These are phyloP conservation scores for Drosophila nannoptera DNA, from an alignment of 1,140 invertebrate species.

Conservation along the genomic window DNA sequence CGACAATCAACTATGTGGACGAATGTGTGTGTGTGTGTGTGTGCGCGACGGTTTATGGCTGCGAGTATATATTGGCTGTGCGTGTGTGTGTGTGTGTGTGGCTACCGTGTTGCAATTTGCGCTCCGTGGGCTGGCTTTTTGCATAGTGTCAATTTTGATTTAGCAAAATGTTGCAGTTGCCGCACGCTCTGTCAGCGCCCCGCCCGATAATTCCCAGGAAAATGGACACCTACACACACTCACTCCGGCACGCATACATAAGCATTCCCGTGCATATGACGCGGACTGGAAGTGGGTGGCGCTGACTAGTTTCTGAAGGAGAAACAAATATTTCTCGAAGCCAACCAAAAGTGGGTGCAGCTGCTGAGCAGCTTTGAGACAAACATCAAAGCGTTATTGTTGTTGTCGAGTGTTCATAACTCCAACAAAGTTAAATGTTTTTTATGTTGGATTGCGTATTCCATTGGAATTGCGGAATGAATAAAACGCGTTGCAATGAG, in stretches of 20 bases:
- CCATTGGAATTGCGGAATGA: too few species aligned
- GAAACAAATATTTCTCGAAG: slow-evolving; percentile 55
- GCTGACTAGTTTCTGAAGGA: slow-evolving; percentile 57
- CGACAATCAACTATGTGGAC: slow-evolving; percentile 29
- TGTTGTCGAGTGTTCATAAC: slow-evolving; percentile 8
- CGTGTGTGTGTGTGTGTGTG: slow-evolving; percentile 24
- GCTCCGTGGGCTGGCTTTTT: slow-evolving; percentile 69
- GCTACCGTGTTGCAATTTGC: slow-evolving; percentile 67
- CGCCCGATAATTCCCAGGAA: slow-evolving; percentile 57
- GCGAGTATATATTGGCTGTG: background rate
- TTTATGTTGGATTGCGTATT: slow-evolving; percentile 1
- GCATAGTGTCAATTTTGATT: slow-evolving; percentile 75
- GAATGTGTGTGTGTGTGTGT: slow-evolving; percentile 6
- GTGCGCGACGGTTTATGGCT: slow-evolving; percentile 10
- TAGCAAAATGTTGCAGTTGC: slow-evolving; percentile 63
- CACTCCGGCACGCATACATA: background rate
- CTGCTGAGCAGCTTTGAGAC: slow-evolving; percentile 24
- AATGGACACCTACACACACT: slow-evolving; percentile 48
- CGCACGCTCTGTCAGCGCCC: slow-evolving; percentile 55
- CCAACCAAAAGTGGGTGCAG: slow-evolving; percentile 59
- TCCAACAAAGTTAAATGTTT: slow-evolving; percentile 51
- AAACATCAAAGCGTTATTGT: slow-evolving; percentile 11
- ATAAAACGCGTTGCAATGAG: too few species aligned
- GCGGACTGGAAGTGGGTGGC: slow-evolving; percentile 68
- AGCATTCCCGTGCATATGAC: slow-evolving; percentile 8